A percentile compares a stretch with the other conserved stretches of the same genome.
Conservation (phyloP, 2,888 invertebrate genomes). For the Dryobota labecula region DNA sequence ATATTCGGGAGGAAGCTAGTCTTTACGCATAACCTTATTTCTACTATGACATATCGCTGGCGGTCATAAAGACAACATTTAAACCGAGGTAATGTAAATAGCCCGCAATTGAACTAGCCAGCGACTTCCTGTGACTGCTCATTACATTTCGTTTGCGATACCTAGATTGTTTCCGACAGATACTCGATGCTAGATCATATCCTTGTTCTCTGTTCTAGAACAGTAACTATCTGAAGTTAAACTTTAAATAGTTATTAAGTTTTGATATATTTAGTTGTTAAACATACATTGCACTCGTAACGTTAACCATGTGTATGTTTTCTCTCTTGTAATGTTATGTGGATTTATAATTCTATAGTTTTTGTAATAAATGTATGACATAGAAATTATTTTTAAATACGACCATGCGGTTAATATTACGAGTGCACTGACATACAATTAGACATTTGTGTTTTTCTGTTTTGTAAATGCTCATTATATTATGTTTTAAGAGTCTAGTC, state of each 20-base stretch:
- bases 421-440: conserved; percentile 72
- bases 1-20: conserved; percentile 25
- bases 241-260: conserved; percentile 83
- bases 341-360: conserved; percentile 60
- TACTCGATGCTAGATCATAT: conserved; percentile 71
- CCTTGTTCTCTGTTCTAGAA: conserved; percentile 63
- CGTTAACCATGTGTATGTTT: conserved; percentile 66
- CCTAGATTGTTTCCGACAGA: conserved; percentile 65
- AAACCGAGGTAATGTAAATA: conserved; percentile 9
- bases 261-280: conserved; percentile 77
- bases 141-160: conserved; percentile 52
- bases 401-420: conserved; percentile 64
- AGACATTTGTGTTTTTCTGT: conserved; percentile 79
- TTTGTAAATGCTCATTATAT: conserved; percentile 90
- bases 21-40: conserved; percentile 30
- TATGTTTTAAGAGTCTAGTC: conserved; percentile 90
- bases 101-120: conserved; percentile 34
- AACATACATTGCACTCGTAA: conserved; percentile 80
- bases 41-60: conserved; percentile 44
- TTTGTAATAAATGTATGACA: conserved; percentile 58
- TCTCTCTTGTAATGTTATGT: conserved; percentile 64
- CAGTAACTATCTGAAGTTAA: conserved; percentile 78
- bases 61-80: conserved; percentile 27
- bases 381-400: conserved; percentile 59
- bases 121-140: conserved; percentile 41